phyloP scores from a whole-genome alignment of 2,797 vertebrate genomes.

The Mallotus villosus region DNA sequence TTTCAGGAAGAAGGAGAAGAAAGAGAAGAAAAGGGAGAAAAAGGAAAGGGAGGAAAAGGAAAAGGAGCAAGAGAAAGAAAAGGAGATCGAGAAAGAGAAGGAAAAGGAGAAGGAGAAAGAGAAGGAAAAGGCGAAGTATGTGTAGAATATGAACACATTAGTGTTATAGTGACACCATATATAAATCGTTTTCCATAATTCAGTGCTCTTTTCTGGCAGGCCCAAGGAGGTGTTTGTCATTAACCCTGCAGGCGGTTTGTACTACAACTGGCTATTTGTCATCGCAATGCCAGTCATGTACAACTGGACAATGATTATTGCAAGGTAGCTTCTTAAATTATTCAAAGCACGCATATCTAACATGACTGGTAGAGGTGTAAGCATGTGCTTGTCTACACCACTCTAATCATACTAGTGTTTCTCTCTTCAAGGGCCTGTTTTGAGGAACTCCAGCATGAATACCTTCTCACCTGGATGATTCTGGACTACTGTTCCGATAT shows the following conservation, averaged over 20 bases:
- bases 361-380: background rate
- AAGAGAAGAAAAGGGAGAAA: slow-evolving; percentile 50
- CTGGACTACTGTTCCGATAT: slow-evolving; percentile 87
- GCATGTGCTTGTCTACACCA: background rate
- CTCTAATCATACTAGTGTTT: background rate
- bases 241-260: slow-evolving; percentile 87
- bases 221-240: slow-evolving; percentile 82
- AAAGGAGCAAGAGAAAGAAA: slow-evolving; percentile 65
- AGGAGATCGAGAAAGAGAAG: slow-evolving; percentile 66
- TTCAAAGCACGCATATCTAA: background rate
- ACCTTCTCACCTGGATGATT: slow-evolving; percentile 82
- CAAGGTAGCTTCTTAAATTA: slow-evolving; percentile 77
- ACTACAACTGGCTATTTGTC: slow-evolving; percentile 94
- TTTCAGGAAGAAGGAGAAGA: slow-evolving; percentile 33
- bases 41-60: slow-evolving; percentile 58
- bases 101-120: slow-evolving; percentile 68
- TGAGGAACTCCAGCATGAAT: slow-evolving; percentile 90
- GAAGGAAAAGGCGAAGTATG: slow-evolving; percentile 26
- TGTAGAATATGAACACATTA: background rate
- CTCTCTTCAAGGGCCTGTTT: slow-evolving; percentile 84
- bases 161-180: no score
- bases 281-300: slow-evolving; percentile 97
- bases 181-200: background rate
- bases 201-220: slow-evolving; percentile 59
- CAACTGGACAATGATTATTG: slow-evolving; percentile 96